phyloP scores from a whole-genome alignment of 2,888 invertebrate genomes.

The Apotomis betuletana region DNA sequence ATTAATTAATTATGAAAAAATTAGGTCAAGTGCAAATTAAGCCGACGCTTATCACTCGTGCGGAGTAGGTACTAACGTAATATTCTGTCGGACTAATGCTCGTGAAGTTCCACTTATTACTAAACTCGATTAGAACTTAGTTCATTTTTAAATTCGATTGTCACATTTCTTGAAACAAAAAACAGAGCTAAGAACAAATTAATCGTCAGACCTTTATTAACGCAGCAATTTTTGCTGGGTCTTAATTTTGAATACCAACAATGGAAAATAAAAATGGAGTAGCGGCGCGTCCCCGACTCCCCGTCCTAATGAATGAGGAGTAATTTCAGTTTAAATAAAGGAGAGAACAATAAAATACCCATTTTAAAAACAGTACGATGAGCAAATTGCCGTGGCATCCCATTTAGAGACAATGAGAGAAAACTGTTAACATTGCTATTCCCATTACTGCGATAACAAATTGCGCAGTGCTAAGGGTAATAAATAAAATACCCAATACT shows the following conservation, averaged over 20 bases:
- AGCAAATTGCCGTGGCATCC: constrained; percentile 74
- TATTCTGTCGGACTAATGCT: background rate
- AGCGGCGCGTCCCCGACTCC: constrained; percentile 69
- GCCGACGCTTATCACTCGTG: background rate
- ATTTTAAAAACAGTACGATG: constrained; percentile 74
- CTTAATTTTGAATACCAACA: constrained; percentile 81
- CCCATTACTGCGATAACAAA: constrained; percentile 58
- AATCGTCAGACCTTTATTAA: constrained; percentile 75
- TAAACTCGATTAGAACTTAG: background rate
- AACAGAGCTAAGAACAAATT: constrained; percentile 69
- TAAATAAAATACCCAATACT: constrained; percentile 39
- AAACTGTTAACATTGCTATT: constrained; percentile 69
- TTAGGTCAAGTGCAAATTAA: constrained; percentile 20
- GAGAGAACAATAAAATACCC: constrained; percentile 78
- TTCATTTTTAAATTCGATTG: constrained; percentile 47
- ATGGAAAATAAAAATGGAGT: constrained; percentile 78
- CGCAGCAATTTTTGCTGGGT: constrained; percentile 78
- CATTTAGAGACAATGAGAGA: constrained; percentile 72
- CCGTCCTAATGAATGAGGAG: constrained; percentile 78
- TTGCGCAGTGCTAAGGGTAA: constrained; percentile 30
- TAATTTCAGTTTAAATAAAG: constrained; percentile 81
- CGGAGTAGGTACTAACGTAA: background rate
- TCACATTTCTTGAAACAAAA: constrained; percentile 58
- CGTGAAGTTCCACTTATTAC: background rate
- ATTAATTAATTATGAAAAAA: constrained; percentile 28